phyloP scores from a whole-genome alignment of 1,140 invertebrate genomes.

The Ceratina australensis region DNA sequence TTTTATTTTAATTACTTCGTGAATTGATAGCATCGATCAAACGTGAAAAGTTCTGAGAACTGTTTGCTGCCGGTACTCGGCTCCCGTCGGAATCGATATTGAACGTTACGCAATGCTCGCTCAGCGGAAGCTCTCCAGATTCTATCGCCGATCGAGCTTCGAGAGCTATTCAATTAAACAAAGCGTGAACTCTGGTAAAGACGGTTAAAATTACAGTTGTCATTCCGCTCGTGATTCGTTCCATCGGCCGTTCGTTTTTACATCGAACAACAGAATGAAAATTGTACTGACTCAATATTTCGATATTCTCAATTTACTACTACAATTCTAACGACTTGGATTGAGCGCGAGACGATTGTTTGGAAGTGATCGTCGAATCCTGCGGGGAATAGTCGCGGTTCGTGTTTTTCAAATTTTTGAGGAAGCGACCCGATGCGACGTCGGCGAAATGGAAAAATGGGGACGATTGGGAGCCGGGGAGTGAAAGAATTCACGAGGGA shows the following conservation, averaged over 20 bases:
- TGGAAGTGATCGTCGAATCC: not conserved
- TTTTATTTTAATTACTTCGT: no score
- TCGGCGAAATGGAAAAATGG: not conserved
- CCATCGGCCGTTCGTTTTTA: slow-evolving; percentile 34
- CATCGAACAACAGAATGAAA: no score
- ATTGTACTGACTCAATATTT: no score
- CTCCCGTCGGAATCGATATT: slow-evolving; percentile 40
- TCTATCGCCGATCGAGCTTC: slow-evolving; percentile 16
- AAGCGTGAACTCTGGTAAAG: not conserved
- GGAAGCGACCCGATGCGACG: not conserved
- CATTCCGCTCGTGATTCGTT: slow-evolving; percentile 72
- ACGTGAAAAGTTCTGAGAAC: not conserved
- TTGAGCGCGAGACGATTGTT: slow-evolving; percentile 1
- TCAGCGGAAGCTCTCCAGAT: not conserved
- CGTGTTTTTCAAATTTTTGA: not conserved
- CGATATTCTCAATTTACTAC: no score
- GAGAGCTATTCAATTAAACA: slow-evolving; percentile 19
- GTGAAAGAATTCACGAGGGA: not conserved
- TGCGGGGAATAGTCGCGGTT: not conserved
- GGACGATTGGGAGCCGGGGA: not conserved
- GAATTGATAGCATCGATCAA: no score
- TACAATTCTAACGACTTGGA: no score
- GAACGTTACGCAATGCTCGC: not conserved
- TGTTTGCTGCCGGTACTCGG: not conserved
- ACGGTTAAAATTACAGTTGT: slow-evolving; percentile 70